Evolutionary conservation across 92 coral and sea anemone genomes (phyloP).

Genomic region (Epizoanthus rinbou): DNA sequence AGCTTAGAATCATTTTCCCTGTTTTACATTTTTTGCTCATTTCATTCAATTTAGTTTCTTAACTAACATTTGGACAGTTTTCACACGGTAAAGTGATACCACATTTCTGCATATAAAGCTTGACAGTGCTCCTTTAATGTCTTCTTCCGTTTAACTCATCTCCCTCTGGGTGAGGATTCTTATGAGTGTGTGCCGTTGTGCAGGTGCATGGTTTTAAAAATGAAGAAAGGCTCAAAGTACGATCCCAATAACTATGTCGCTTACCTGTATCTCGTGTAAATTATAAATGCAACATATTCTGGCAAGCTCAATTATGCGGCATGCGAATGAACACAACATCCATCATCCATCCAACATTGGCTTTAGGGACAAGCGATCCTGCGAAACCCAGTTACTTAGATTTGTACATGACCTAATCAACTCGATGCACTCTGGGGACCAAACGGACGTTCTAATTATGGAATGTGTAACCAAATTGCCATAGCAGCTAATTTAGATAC

Average conservation of each 20-base stretch:
- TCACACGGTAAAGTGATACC: too few species aligned
- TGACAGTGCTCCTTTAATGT: too few species aligned
- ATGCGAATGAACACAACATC: conserved; percentile 42
- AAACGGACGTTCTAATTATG: conserved; percentile 37
- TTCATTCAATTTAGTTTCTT: too few species aligned
- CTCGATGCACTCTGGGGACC: conserved; percentile 34
- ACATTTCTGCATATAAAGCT: too few species aligned
- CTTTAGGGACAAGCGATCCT: conserved; percentile 45
- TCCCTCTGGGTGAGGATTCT: too few species aligned
- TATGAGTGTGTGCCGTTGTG: too few species aligned
- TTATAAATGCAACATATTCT: conserved; percentile 50
- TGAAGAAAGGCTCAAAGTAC: conserved; percentile 30
- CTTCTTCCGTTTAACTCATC: too few species aligned
- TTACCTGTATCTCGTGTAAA: conserved; percentile 39
- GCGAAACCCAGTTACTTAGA: conserved; percentile 49
- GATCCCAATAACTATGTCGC: conserved; percentile 35
- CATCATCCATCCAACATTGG: conserved; percentile 48
- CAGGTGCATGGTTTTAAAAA: too few species aligned
- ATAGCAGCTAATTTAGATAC: too few species aligned
- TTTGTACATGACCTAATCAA: conserved; percentile 37
- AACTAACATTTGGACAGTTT: too few species aligned
- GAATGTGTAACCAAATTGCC: not conserved
- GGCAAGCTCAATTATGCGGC: conserved; percentile 52
- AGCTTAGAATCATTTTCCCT: too few species aligned
- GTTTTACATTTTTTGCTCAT: too few species aligned